A percentile compares a stretch with the other conserved stretches of the same genome.
Conservation (phyloP, 2,888 invertebrate genomes). For the Torymus auratus region DNA sequence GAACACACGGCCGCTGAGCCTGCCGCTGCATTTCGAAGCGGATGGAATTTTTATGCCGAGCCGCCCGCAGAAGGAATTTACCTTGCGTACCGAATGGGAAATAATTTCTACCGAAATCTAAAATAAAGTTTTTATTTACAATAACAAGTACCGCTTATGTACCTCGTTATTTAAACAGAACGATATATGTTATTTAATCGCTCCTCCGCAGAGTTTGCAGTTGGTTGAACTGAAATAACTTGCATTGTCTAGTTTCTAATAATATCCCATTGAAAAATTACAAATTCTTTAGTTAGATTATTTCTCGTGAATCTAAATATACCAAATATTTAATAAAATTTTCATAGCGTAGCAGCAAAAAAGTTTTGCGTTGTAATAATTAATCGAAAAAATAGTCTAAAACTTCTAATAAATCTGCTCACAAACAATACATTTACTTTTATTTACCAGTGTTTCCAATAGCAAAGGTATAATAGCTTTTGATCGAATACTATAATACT, state of each 20-base stretch:
- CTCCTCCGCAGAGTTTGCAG: slow-evolving; percentile 11
- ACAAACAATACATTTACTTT: background rate
- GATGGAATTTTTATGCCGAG: slow-evolving; percentile 37
- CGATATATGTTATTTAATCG: slow-evolving; percentile 46
- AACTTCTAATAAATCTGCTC: background rate
- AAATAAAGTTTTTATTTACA: slow-evolving; percentile 41
- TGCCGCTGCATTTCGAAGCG: slow-evolving; percentile 29
- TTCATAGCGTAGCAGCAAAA: too few relatives aligned
- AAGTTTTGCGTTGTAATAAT: too few relatives aligned
- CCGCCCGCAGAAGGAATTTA: background rate
- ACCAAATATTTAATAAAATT: too few relatives aligned
- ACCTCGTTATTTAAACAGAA: slow-evolving; percentile 15
- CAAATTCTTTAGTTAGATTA: too few relatives aligned
- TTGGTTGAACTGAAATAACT: background rate
- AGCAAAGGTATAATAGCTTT: too few relatives aligned
- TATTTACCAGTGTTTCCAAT: too few relatives aligned
- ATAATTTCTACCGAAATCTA: slow-evolving; percentile 22
- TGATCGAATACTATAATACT: too few relatives aligned
- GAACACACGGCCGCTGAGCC: background rate
- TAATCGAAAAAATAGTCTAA: too few relatives aligned
- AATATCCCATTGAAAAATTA: too few relatives aligned
- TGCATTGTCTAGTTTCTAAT: too few relatives aligned
- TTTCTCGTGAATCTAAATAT: too few relatives aligned
- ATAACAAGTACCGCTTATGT: slow-evolving; percentile 32
- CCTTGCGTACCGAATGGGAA: background rate